These are phyloP conservation scores for Grapholita molesta DNA, from an alignment of 1,140 invertebrate genomes.

Conservation along the genomic window DNA sequence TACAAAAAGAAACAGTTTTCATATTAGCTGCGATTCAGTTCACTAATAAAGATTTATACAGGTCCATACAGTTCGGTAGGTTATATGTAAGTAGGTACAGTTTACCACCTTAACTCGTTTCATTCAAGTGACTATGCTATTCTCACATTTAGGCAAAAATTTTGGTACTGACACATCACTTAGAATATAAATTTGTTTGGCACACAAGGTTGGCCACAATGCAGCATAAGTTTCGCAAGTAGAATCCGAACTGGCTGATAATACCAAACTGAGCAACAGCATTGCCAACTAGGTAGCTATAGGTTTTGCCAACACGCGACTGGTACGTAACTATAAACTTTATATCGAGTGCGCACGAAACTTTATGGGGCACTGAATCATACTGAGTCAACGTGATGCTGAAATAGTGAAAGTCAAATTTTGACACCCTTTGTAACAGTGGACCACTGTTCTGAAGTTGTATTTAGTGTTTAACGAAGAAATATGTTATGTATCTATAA, in stretches of 20 bases:
- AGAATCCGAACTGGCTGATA: constrained; percentile 54
- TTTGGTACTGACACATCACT: neutral
- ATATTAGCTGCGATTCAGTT: constrained; percentile 23
- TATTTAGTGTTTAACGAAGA: no score
- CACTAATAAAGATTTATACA: neutral
- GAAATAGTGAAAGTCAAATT: constrained; percentile 14
- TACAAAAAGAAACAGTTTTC: constrained; percentile 51
- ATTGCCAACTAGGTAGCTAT: constrained; percentile 50
- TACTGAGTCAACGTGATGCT: constrained; percentile 8
- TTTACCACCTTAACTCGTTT: no score
- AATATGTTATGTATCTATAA: no score
- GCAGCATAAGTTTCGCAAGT: constrained; percentile 51
- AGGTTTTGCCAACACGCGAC: constrained; percentile 67
- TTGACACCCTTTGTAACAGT: neutral
- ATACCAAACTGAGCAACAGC: constrained; percentile 47
- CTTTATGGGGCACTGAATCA: constrained; percentile 15
- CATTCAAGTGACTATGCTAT: no score
- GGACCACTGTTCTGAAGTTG: no score
- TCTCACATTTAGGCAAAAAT: no score
- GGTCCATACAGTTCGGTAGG: neutral
- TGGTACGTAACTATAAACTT: constrained; percentile 39
- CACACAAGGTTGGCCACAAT: constrained; percentile 25
- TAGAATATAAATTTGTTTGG: neutral
- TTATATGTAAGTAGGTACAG: no score
- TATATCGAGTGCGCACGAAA: constrained; percentile 53